phyloP scores from a whole-genome alignment of 35 echinoderm and acorn worm genomes.

The Holothuria glaberrima region DNA sequence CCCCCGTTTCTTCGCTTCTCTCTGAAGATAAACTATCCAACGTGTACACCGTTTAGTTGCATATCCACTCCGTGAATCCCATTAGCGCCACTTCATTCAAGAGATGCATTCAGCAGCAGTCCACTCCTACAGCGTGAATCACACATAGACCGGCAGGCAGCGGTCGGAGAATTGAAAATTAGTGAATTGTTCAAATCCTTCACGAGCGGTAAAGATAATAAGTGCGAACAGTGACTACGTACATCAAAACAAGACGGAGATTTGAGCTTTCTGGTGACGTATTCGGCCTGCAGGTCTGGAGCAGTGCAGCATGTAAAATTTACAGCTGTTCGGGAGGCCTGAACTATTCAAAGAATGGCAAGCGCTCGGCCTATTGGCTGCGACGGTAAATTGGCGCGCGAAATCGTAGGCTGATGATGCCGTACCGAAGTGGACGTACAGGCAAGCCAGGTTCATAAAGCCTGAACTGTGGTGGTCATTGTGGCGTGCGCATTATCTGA shows the following conservation, averaged over 20 bases:
- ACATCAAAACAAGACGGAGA: conserved; percentile 22
- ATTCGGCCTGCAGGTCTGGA: conserved; percentile 45
- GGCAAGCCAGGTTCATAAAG: too few relatives aligned
- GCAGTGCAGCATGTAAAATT: conserved; percentile 39
- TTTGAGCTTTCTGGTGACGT: conserved; percentile 45
- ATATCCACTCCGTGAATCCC: conserved; percentile 46
- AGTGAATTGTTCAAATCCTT: conserved; percentile 41
- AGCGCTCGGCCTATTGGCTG: conserved; percentile 39
- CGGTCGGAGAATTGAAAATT: conserved; percentile 24
- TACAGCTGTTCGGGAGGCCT: conserved; percentile 56
- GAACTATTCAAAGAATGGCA: conserved; percentile 59
- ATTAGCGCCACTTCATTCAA: conserved; percentile 6
- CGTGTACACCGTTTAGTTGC: conserved; percentile 18
- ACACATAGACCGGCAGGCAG: conserved; percentile 51
- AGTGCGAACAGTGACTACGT: conserved; percentile 22
- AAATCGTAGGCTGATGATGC: conserved; percentile 9
- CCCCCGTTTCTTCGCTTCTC: conserved; percentile 21
- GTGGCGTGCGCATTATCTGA: too few relatives aligned
- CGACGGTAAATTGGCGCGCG: conserved; percentile 38
- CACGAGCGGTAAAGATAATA: conserved; percentile 31
- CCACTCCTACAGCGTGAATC: conserved; percentile 26
- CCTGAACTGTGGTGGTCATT: too few relatives aligned
- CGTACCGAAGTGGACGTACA: too few relatives aligned
- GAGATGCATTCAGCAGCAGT: neutral
- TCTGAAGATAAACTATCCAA: conserved; percentile 9